A percentile compares a stretch with the other conserved stretches of the same genome.
Conservation (phyloP, 2,888 invertebrate genomes). For the Hololepta plana region DNA sequence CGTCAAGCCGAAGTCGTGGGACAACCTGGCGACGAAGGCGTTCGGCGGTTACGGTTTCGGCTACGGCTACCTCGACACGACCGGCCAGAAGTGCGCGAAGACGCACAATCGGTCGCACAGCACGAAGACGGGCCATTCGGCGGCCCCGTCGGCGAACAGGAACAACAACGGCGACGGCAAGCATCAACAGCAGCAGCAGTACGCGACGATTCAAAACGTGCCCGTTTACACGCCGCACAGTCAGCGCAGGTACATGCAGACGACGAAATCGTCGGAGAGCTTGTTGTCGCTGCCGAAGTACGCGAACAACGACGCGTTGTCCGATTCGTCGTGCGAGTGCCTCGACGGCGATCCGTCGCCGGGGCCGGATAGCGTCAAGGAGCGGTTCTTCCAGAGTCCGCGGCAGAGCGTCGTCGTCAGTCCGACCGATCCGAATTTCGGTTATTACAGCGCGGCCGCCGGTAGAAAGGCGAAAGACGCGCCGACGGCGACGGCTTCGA, state of each 20-base stretch:
- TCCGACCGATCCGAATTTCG: conserved; percentile 26
- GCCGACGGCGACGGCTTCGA: not conserved
- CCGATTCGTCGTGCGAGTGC: conserved; percentile 59
- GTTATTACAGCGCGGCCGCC: conserved; percentile 29
- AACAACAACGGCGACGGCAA: no score
- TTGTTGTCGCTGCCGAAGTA: conserved; percentile 50
- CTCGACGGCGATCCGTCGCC: conserved; percentile 30
- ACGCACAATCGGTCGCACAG: conserved; percentile 21
- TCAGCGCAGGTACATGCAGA: conserved; percentile 30
- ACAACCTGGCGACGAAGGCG: conserved; percentile 70
- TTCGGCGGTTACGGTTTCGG: conserved; percentile 77
- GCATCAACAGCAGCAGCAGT: conserved; percentile 7
- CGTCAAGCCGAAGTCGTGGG: conserved; percentile 75
- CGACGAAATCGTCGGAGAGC: conserved; percentile 70
- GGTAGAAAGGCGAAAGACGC: conserved; percentile 13
- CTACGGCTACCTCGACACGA: conserved; percentile 63
- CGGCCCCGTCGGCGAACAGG: no score
- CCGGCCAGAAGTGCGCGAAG: conserved; percentile 12
- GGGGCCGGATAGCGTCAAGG: conserved; percentile 17
- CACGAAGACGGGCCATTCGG: conserved; percentile 20
- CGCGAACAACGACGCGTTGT: conserved; percentile 38
- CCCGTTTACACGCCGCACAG: conserved; percentile 16
- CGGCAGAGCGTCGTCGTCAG: conserved; percentile 24
- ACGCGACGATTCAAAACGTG: no score
- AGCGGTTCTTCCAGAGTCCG: conserved; percentile 24